These are phyloP conservation scores for Stichodactyla mertensii DNA, from an alignment of 64 coral and sea anemone species.

Conservation along the genomic window DNA sequence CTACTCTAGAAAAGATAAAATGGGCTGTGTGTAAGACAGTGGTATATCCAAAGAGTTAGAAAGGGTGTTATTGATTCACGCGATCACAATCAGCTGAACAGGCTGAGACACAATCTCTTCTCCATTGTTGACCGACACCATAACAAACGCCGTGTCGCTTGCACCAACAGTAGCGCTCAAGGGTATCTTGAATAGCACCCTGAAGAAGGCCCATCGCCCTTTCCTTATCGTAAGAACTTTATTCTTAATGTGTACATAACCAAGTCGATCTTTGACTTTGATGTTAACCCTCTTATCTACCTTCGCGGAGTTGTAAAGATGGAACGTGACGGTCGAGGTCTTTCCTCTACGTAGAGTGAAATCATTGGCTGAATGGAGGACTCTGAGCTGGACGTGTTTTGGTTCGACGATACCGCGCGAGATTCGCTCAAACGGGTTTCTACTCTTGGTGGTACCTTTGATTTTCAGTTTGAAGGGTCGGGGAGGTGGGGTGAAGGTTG, in stretches of 20 bases:
- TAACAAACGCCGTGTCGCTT: conserved; percentile 31
- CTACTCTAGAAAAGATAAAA: too few relatives aligned
- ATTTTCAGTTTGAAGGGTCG: conserved; percentile 32
- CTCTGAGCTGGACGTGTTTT: conserved; percentile 32
- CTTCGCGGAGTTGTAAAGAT: background rate
- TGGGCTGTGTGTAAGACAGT: too few relatives aligned
- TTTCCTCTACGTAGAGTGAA: conserved; percentile 54
- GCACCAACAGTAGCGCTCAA: conserved; percentile 9
- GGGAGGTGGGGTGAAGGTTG: conserved; percentile 44
- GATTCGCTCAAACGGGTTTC: conserved; percentile 60
- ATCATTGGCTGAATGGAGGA: conserved; percentile 39
- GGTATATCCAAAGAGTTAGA: too few relatives aligned
- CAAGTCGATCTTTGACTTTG: background rate
- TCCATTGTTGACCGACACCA: background rate
- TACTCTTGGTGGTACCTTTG: conserved; percentile 31
- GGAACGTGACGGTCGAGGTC: conserved; percentile 25
- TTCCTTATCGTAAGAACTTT: background rate
- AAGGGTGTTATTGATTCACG: background rate
- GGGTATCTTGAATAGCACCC: conserved; percentile 18
- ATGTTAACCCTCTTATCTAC: background rate
- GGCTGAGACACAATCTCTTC: background rate
- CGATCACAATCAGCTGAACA: conserved; percentile 9
- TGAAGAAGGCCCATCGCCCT: background rate
- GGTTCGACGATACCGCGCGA: conserved; percentile 51
- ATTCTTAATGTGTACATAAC: background rate